Conservation (phyloP, 2,113 vertebrate genomes). For the Scopus umbretta region DNA sequence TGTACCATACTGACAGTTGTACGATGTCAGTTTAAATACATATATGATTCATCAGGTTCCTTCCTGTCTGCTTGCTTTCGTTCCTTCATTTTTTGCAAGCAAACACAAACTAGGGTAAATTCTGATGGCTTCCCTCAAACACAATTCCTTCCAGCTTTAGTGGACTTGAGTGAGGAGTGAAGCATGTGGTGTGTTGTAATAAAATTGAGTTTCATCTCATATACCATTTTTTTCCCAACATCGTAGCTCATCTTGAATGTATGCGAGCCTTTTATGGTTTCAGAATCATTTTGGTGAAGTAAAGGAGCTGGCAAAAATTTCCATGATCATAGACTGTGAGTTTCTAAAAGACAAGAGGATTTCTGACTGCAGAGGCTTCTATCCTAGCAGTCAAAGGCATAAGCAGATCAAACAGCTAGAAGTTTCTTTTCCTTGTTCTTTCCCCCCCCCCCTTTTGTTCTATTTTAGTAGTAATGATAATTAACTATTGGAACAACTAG, state of each 20-base stretch:
- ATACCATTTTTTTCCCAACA: not conserved
- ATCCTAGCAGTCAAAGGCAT: not conserved
- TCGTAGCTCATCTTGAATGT: not conserved
- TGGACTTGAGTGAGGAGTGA: not conserved
- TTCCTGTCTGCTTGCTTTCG: not conserved
- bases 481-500: not conserved
- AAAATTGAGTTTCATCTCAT: not conserved
- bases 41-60: not conserved
- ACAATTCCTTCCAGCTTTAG: not conserved
- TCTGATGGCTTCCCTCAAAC: not conserved
- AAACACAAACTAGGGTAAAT: not conserved
- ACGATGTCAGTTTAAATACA: not conserved
- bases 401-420: not conserved
- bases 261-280: not conserved
- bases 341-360: not conserved
- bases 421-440: not conserved
- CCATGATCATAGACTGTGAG: not conserved
- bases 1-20: not conserved
- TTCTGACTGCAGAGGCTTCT: not conserved
- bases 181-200: not conserved
- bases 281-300: not conserved
- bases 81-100: not conserved
- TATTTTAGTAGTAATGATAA: not conserved
- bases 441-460: not conserved
- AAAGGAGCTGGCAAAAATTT: not conserved